Percentiles rank a stretch among this genome's conserved stretches.
These are phyloP conservation scores for Glaucomys volans DNA, from an alignment of 2,113 vertebrate species.

Conservation along the genomic window DNA sequence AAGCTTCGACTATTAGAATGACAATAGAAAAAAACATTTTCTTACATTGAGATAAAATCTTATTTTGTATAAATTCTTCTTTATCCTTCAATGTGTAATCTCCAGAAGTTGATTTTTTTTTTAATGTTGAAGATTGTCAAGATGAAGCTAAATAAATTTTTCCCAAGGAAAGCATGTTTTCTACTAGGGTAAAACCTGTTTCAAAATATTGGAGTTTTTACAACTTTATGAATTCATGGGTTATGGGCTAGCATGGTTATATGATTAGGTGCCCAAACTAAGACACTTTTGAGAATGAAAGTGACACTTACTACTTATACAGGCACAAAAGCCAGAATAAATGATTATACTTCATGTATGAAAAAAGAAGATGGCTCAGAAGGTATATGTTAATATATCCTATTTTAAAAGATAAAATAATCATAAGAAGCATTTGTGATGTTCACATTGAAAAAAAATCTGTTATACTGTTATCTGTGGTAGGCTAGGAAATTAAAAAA, in stretches of 20 bases:
- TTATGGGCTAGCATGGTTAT: background rate
- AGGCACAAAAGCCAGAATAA: background rate
- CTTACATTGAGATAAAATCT: background rate
- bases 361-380: background rate
- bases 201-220: background rate
- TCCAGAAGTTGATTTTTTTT: background rate
- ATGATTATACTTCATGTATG: background rate
- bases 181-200: background rate
- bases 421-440: background rate
- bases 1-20: background rate
- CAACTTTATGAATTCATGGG: background rate
- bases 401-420: background rate
- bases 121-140: background rate
- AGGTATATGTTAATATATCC: background rate
- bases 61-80: background rate
- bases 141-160: background rate
- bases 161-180: background rate
- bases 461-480: background rate
- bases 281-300: background rate
- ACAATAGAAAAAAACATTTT: background rate
- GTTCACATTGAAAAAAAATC: background rate
- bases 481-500: background rate
- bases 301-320: background rate
- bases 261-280: background rate
- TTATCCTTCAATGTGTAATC: background rate